phyloP scores from a whole-genome alignment of 2,888 invertebrate species.

The Chirona hameri region DNA sequence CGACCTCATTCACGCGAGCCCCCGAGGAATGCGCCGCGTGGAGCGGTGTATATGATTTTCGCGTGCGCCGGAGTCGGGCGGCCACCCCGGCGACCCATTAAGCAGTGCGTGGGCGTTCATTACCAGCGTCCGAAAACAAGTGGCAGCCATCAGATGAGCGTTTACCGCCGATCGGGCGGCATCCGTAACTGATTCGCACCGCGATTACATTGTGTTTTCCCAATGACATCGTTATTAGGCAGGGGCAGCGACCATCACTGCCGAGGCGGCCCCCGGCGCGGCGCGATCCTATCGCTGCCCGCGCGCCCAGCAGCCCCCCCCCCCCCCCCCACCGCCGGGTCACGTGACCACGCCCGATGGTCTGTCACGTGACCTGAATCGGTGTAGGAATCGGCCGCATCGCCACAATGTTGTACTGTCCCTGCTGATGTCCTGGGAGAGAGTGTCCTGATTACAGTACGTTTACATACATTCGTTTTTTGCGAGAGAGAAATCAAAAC shows the following conservation, averaged over 20 bases:
- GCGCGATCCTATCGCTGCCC: not conserved
- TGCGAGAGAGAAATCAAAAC: no score
- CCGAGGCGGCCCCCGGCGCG: not conserved
- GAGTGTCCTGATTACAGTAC: no score
- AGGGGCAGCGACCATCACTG: not conserved
- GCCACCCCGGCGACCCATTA: not conserved
- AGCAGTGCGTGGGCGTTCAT: not conserved
- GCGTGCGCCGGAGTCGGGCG: not conserved
- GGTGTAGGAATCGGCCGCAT: no score
- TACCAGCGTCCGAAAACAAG: not conserved
- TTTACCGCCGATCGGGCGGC: not conserved
- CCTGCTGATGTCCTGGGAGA: no score
- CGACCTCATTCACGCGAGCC: not conserved
- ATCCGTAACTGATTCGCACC: not conserved
- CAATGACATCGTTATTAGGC: conserved; percentile 12
- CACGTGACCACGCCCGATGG: not conserved
- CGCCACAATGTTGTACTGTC: no score
- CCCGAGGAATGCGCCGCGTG: not conserved
- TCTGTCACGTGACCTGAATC: not conserved
- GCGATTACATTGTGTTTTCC: conserved; percentile 26
- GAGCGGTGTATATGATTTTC: not conserved
- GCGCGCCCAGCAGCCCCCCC: not conserved
- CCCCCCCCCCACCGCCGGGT: not conserved
- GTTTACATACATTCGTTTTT: no score
- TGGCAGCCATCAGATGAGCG: not conserved